Base-by-base conservation (phyloP, 2,113 vertebrate species). In the Progne subis region DNA sequence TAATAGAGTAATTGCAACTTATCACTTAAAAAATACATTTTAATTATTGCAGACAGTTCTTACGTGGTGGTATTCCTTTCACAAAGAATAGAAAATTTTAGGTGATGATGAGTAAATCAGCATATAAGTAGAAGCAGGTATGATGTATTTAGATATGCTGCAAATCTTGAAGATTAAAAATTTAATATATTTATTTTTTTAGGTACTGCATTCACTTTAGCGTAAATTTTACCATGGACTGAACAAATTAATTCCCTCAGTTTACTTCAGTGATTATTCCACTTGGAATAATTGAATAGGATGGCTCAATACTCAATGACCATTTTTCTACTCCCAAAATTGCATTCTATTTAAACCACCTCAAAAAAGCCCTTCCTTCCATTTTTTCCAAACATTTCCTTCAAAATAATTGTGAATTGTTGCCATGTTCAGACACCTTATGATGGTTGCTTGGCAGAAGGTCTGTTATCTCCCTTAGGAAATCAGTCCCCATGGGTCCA, bases 21-120 rank as follows among this genome's bases (percentile, higher is more conserved):
- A 53, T 3, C 8, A 55, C 34, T 9, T 21, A 39, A 50, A 50
- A n/a, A 15, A 0, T 0, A 2, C 10, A 14, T 32, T 88, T 87
- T 24, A 90, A 64, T 76, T 64, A 49, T n/a, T 56, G 8, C 13
- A 34, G 5, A 26, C 50, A n/a, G 28, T 31, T 68, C 37, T 83
- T 94, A 34, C 16, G 64, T 2, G 3, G 29, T 6, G 4, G 14
- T 34, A 63, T 68, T 63, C 7, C 20, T 72, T 80, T 67, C n/a
- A 74, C 4, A 63, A 44, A 56, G 25, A 32, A 57, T 3, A 4
- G 9, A 84, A 39, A 14, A 55, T 70, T 63, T 26, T 39, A 78
- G 31, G 55, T 47, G 25, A 31, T 49, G 28, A 85, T 59, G 14
- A 85, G 32, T 63, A 87, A 56, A 76, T 60, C 37, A 60, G 18